Evolutionary conservation across 2,797 vertebrate species (phyloP).

Genomic region (Sebastes wilsoni): DNA sequence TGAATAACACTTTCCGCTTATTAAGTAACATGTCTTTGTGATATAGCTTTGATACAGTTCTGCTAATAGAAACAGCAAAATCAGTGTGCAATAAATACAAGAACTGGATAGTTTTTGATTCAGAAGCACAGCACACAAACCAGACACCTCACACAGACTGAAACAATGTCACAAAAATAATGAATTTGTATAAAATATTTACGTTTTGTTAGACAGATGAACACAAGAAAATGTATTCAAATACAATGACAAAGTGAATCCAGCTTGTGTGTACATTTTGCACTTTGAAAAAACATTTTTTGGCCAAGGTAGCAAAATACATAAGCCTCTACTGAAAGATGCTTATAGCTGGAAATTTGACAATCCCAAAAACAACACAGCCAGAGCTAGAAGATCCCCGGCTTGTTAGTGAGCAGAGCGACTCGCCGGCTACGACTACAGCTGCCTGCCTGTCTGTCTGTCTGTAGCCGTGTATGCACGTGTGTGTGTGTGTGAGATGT

Average conservation of each 20-base stretch:
- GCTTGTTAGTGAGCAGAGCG: not conserved
- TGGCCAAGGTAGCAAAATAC: not conserved
- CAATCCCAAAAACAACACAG: not conserved
- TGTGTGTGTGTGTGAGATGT: not conserved
- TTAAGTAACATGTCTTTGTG: not conserved
- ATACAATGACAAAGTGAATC: not conserved
- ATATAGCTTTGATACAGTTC: not conserved
- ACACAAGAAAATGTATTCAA: not conserved
- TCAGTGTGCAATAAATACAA: not conserved
- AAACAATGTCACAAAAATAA: not conserved
- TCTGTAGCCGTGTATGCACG: constrained; percentile 1
- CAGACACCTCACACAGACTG: not conserved
- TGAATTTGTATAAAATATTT: not conserved
- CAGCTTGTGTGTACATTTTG: not conserved
- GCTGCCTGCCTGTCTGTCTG: not conserved
- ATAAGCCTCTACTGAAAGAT: not conserved
- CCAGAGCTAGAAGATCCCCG: not conserved
- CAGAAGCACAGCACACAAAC: not conserved
- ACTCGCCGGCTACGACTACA: not conserved
- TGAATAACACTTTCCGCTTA: constrained; percentile 15
- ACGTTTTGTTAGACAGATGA: not conserved
- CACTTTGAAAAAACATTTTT: not conserved
- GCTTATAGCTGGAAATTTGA: not conserved
- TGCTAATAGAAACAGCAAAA: not conserved
- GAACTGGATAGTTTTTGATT: not conserved